These are phyloP conservation scores for Drosophila parabipectinata DNA, from an alignment of 1,140 invertebrate species.

Conservation along the genomic window DNA sequence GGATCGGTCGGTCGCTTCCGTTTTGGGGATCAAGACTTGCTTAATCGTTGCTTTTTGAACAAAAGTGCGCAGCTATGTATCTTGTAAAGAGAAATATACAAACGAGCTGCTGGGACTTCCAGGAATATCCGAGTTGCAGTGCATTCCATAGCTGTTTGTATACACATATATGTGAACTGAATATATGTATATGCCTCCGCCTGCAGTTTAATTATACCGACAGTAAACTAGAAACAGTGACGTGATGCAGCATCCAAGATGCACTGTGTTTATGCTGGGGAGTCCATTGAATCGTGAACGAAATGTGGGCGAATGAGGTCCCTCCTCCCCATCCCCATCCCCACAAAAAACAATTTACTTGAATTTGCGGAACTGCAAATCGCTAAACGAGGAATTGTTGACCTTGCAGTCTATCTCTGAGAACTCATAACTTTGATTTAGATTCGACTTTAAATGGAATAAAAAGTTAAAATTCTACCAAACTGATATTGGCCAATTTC, in stretches of 20 bases:
- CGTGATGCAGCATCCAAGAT: constrained; percentile 61
- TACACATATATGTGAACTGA: constrained; percentile 5
- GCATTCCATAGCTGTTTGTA: constrained; percentile 44
- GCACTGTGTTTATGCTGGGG: constrained; percentile 26
- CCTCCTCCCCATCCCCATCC: neutral
- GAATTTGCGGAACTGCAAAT: constrained; percentile 53
- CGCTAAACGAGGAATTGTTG: constrained; percentile 3
- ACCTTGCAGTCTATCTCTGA: constrained; percentile 32
- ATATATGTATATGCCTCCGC: constrained; percentile 4
- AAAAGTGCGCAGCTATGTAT: constrained; percentile 29
- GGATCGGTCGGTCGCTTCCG: constrained; percentile 55
- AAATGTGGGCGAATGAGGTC: constrained; percentile 1
- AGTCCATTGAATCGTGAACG: constrained; percentile 19
- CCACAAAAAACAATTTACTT: constrained; percentile 41
- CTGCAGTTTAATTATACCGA: constrained; percentile 77
- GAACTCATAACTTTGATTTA: neutral
- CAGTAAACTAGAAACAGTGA: constrained; percentile 64
- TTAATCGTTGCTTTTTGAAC: constrained; percentile 56
- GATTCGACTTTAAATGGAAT: neutral
- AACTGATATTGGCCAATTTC: constrained; percentile 35
- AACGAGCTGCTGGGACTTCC: constrained; percentile 11
- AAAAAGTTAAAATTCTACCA: neutral
- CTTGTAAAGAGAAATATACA: constrained; percentile 16
- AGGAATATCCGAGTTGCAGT: constrained; percentile 44
- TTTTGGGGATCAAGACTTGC: constrained; percentile 64